phyloP scores from a whole-genome alignment of 2,113 vertebrate genomes.

The Misgurnus mizolepis region DNA sequence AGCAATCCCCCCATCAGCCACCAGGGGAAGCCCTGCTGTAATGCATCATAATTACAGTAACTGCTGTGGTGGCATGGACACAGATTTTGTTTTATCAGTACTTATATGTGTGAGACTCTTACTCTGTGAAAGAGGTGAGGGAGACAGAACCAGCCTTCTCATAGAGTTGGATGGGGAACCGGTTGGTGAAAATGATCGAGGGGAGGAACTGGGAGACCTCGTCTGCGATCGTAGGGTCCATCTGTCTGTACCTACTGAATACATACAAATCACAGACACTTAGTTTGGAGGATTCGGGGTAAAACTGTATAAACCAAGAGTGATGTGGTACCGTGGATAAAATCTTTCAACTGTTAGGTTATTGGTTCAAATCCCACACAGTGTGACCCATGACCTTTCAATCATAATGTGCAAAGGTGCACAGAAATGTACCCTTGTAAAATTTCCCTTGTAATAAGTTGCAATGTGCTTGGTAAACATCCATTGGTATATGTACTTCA shows the following conservation, averaged over 20 bases:
- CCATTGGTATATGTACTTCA: neutral
- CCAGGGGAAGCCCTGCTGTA: too few relatives aligned
- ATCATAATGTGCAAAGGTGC: too few relatives aligned
- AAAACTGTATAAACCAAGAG: too few relatives aligned
- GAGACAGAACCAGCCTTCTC: slow-evolving; percentile 75
- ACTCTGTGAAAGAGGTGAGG: slow-evolving; percentile 76
- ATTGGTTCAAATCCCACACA: neutral
- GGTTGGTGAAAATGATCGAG: slow-evolving; percentile 74
- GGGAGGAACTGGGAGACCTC: slow-evolving; percentile 63
- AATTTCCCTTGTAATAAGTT: too few relatives aligned
- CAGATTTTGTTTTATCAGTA: neutral
- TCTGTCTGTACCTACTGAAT: slow-evolving; percentile 42
- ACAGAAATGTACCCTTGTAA: too few relatives aligned
- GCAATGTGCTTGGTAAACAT: too few relatives aligned
- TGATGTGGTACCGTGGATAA: too few relatives aligned
- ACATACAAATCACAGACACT: neutral
- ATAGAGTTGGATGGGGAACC: slow-evolving; percentile 68
- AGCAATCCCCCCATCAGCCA: too few relatives aligned
- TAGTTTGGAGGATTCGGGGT: neutral
- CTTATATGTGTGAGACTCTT: slow-evolving; percentile 48
- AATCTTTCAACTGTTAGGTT: neutral
- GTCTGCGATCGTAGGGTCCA: slow-evolving; percentile 44
- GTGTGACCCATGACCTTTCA: neutral
- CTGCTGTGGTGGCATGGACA: too few relatives aligned
- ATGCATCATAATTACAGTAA: too few relatives aligned